Evolutionary conservation across 2,113 vertebrate genomes (phyloP).

Genomic region (Rhinopithecus roxellana): DNA sequence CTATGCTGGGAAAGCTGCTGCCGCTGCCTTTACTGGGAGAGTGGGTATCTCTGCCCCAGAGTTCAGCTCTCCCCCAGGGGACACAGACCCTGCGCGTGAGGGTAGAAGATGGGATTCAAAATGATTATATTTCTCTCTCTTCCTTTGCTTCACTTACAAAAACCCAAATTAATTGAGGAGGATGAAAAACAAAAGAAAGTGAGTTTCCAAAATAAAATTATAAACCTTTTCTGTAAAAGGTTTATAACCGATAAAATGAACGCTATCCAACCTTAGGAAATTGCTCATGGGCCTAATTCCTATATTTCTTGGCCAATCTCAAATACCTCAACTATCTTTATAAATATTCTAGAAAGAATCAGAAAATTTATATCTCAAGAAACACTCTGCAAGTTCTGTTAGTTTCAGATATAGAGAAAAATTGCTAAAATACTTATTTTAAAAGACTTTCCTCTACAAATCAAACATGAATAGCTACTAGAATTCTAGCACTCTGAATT

Average conservation of each 20-base stretch:
- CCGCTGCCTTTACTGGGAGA: neutral
- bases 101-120: neutral
- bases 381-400: neutral
- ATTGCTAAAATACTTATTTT: neutral
- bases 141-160: conserved; percentile 7
- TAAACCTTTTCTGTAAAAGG: neutral
- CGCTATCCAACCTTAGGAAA: neutral
- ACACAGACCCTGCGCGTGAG: neutral
- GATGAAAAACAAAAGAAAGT: neutral
- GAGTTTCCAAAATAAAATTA: conserved; percentile 20
- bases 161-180: neutral
- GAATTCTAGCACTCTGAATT: too few relatives aligned
- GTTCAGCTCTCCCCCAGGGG: neutral
- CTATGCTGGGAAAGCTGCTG: neutral
- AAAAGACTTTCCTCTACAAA: neutral
- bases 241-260: neutral
- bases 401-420: neutral
- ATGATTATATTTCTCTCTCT: neutral
- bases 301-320: neutral
- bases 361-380: neutral
- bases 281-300: neutral
- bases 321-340: neutral
- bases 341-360: neutral
- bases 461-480: neutral
- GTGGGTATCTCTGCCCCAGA: neutral